Evolutionary conservation across 2,797 vertebrate species (phyloP), one percentile per base, ranked within the genome.

Genomic region (Molossus alvarezi): DNA sequence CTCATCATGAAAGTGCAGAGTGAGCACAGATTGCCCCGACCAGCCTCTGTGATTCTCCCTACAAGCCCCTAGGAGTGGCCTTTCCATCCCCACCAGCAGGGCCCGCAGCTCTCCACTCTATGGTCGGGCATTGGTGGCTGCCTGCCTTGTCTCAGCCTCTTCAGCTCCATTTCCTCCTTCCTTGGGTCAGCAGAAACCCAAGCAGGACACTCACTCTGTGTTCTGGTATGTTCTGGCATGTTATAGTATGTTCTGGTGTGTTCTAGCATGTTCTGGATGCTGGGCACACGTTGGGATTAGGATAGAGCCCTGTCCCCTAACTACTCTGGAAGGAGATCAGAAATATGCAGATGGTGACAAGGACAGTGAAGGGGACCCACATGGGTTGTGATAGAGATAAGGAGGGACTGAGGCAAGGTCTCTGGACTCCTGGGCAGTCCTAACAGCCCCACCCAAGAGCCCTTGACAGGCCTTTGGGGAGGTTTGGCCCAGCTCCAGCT

Each of bases 121-220:
- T 41, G n/a, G 51, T 21, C 0, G 0, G 45, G 25, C 41, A 15
- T 37, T 48, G 41, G 29, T 62, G 71, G 85, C 0, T 0, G 0
- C 33, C 57, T 5, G 41, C 29, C 51, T 55, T 8, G 20, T 37
- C 14, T 8, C 55, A 13, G 73, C 64, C 75, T 62, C 29, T 58
- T 88, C 13, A 0, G 12, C 23, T 9, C 5, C 5, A 45, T n/a
- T 13, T 41, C 57, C 45, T 88, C 15, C 29, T 12, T 23, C 67
- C 15, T 4, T 0, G 23, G 60, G 23, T 64, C 45, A 8, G 27
- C 45, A 53, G 57, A 75, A 64, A 29, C 45, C n/a, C 1, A 0
- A 29, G 79, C 69, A 53, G 18, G 23, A 62, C 3, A 0, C 45
- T 73, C 45, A 10, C 9, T 90, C 13, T 4, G 14, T 14, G 25